These are phyloP conservation scores for Anguilla obscura DNA, from an alignment of 2,797 vertebrate genomes.

Conservation along the genomic window DNA sequence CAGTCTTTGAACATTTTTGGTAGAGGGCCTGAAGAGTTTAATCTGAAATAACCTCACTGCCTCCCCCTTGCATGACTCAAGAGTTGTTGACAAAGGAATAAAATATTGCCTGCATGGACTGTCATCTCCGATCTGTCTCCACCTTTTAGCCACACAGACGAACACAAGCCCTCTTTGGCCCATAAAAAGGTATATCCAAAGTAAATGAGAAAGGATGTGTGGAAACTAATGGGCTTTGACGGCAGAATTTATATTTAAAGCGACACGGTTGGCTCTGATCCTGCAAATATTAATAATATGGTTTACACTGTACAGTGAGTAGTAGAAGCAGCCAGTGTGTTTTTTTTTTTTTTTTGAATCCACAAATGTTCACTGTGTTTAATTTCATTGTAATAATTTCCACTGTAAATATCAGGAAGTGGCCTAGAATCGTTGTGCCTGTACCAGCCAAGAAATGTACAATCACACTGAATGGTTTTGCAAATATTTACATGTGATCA, in stretches of 20 bases:
- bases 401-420: too few species aligned
- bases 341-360: not conserved
- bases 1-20: not conserved
- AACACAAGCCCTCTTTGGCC: not conserved
- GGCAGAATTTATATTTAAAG: not conserved
- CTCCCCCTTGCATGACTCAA: not conserved
- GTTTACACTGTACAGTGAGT: not conserved
- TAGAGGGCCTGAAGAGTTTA: slow-evolving; percentile 9
- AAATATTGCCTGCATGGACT: slow-evolving; percentile 8
- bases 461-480: not conserved
- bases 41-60: slow-evolving; percentile 4
- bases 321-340: not conserved
- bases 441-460: not conserved
- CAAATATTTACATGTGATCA: too few species aligned
- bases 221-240: slow-evolving; percentile 9
- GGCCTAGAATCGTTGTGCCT: too few species aligned
- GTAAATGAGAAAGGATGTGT: slow-evolving; percentile 23
- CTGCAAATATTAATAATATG: not conserved
- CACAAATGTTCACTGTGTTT: not conserved
- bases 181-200: slow-evolving; percentile 24
- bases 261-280: not conserved
- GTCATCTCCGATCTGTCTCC: slow-evolving; percentile 29
- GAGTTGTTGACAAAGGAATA: not conserved
- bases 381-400: too few species aligned
- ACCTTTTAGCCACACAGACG: not conserved